These are phyloP conservation scores for Aleadryas rufinucha DNA, from an alignment of 2,113 vertebrate species.

Conservation along the genomic window DNA sequence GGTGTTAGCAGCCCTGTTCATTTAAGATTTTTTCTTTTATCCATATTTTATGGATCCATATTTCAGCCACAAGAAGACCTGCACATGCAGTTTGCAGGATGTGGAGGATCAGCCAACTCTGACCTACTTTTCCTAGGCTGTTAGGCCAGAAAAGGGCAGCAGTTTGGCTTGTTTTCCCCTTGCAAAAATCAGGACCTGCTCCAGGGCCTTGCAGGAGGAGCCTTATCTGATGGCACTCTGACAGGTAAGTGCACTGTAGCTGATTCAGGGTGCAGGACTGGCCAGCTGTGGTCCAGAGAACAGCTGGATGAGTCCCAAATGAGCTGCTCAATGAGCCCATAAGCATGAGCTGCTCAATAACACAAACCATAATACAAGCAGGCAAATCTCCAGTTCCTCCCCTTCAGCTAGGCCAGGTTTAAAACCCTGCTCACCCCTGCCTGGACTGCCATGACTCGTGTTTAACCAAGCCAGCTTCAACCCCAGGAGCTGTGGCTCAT, in stretches of 20 bases:
- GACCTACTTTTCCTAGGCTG: constrained; percentile 20
- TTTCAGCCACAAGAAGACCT: not conserved
- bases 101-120: not conserved
- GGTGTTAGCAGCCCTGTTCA: not conserved
- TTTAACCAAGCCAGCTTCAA: not conserved
- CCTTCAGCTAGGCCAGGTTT: not conserved
- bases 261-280: not conserved
- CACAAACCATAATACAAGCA: not conserved
- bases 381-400: not conserved
- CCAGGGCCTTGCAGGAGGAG: not conserved
- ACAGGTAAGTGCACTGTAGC: not conserved
- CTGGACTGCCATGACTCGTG: not conserved
- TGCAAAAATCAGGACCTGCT: not conserved
- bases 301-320: not conserved
- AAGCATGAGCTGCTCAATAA: not conserved
- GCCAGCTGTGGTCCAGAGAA: not conserved
- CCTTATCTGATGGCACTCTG: not conserved
- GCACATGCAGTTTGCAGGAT: not conserved
- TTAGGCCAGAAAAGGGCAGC: not conserved
- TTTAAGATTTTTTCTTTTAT: not conserved
- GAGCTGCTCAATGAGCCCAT: not conserved
- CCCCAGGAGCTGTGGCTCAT: not conserved
- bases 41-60: not conserved
- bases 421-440: not conserved
- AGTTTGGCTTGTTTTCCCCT: not conserved